phyloP scores from a whole-genome alignment of 2,888 invertebrate species.

The Lasioglossum figueresi region DNA sequence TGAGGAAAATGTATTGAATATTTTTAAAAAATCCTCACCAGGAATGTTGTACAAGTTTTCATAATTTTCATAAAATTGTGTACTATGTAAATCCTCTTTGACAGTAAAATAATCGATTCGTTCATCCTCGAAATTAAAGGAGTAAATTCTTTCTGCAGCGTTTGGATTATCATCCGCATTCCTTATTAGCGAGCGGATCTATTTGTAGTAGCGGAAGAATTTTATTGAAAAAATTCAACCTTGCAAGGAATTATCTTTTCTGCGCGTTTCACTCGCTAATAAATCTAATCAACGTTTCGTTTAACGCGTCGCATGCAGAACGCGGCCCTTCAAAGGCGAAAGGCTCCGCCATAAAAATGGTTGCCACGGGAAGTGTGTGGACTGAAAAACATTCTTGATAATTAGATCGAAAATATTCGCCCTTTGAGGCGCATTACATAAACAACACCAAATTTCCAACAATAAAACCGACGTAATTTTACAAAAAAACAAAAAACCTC shows the following conservation, averaged over 20 bases:
- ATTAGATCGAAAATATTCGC: not conserved
- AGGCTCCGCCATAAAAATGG: not conserved
- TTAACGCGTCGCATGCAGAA: not conserved
- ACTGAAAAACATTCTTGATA: not conserved
- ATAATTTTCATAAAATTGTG: not conserved
- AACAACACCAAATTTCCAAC: not conserved
- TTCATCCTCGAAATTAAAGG: not conserved
- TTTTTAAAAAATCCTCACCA: no score
- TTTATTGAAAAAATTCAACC: not conserved
- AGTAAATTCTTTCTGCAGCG: not conserved
- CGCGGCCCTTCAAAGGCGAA: conserved; percentile 1
- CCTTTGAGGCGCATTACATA: not conserved
- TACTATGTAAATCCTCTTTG: not conserved
- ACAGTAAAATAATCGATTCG: not conserved
- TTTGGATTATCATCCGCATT: not conserved
- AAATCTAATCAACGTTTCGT: conserved; percentile 5
- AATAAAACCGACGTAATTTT: not conserved
- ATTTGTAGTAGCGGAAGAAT: not conserved
- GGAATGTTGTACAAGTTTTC: not conserved
- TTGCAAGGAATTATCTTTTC: not conserved
- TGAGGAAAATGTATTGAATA: no score
- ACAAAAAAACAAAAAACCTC: not conserved
- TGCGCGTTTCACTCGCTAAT: not conserved
- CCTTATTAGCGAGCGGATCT: not conserved
- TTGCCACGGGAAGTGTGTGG: not conserved